phyloP scores from a whole-genome alignment of 2,888 invertebrate species.

The Nephrotoma appendiculata region DNA sequence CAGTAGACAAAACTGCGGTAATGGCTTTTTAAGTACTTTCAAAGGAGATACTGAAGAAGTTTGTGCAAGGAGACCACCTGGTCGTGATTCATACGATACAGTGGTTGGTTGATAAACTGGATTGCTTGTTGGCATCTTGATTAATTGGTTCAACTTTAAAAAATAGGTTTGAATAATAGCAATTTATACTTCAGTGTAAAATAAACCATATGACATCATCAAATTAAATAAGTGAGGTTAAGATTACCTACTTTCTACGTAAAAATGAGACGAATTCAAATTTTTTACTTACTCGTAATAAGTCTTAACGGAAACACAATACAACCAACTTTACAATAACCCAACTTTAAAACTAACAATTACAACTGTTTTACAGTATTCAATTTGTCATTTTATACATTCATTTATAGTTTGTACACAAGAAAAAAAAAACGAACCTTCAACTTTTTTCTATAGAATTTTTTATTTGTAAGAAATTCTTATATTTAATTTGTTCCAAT shows the following conservation, averaged over 20 bases:
- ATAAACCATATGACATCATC: neutral
- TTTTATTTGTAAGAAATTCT: neutral
- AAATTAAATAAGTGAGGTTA: neutral
- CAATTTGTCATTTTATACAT: neutral
- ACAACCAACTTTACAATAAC: neutral
- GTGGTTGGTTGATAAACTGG: conserved; percentile 69
- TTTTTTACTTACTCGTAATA: neutral
- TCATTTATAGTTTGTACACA: neutral
- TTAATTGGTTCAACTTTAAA: neutral
- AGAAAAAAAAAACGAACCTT: neutral
- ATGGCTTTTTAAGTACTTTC: conserved; percentile 21
- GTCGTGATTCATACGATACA: conserved; percentile 52
- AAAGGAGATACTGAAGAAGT: conserved; percentile 22
- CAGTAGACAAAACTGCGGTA: conserved; percentile 21
- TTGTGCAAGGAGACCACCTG: conserved; percentile 27
- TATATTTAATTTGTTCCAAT: too few species aligned
- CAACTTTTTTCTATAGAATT: neutral
- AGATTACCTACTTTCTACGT: neutral
- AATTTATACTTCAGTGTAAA: too few species aligned
- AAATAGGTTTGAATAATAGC: neutral
- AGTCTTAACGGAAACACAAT: neutral
- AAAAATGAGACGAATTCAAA: neutral
- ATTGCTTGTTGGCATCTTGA: conserved; percentile 47
- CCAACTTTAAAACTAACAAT: neutral
- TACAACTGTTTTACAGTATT: neutral